phyloP scores from a whole-genome alignment of 2,113 vertebrate genomes.

The Mellivora capensis region DNA sequence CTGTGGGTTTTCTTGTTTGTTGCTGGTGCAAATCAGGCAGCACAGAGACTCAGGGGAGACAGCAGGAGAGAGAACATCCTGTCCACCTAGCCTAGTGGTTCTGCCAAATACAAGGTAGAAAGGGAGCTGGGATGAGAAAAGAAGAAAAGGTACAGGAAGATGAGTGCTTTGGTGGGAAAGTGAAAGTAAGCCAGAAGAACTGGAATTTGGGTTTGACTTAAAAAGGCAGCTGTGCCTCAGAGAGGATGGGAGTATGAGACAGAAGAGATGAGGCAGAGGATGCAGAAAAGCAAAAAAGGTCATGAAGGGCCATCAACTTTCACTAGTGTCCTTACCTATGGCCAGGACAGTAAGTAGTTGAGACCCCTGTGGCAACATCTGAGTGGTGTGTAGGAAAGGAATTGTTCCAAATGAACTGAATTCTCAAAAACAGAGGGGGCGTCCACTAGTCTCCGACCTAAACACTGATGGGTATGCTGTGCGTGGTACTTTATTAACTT shows the following conservation, averaged over 20 bases:
- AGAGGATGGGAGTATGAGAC: background rate
- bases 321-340: background rate
- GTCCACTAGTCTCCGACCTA: background rate
- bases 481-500: background rate
- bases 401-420: background rate
- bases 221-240: background rate
- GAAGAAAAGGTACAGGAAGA: background rate
- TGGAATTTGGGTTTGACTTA: background rate
- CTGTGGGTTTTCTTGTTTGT: background rate
- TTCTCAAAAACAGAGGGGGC: background rate
- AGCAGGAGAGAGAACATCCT: background rate
- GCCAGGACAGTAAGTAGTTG: background rate
- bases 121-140: background rate
- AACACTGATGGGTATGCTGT: background rate
- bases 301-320: background rate
- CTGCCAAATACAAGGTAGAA: background rate
- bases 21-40: background rate
- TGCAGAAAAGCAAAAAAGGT: background rate
- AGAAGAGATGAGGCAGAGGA: background rate
- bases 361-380: background rate
- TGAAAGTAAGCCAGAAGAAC: background rate
- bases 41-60: background rate
- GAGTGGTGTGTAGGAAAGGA: background rate
- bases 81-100: background rate
- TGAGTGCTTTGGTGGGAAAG: background rate